Evolutionary conservation across 1,140 invertebrate species (phyloP), one percentile per base, ranked within the genome.

Genomic region (Cyclina sinensis): DNA sequence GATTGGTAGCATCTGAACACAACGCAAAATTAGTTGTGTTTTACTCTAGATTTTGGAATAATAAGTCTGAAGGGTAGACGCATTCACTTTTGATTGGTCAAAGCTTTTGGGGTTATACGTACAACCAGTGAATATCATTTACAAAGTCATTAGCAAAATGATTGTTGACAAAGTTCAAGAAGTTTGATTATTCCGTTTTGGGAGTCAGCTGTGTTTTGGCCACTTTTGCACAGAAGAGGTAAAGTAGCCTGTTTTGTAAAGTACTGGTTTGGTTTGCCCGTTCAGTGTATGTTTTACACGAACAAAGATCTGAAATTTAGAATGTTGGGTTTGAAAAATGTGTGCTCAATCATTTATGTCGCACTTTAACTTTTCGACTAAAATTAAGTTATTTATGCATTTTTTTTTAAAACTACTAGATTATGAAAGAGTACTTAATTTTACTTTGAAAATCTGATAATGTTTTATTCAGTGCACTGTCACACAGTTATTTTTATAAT

Each of bases 121-220:
- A 35, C 86, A 65, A 18, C 86, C 79, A 2, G 21, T 82, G 37
- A 54, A 39, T 43, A 5, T 88, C 4, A 11, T 88, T 12, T 0
- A 24, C 16, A 88, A 32, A 65, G 79, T 88, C 4, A 30, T 88
- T 21, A 78, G 24, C 18, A 57, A 88, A 57, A 88, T 87, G 85
- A n/a, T n/a, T n/a, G n/a, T n/a, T n/a, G n/a, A n/a, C n/a, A n/a
- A n/a, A n/a, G n/a, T n/a, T n/a, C 12, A 73, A 16, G 12, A 39
- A 32, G 78, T 70, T 24, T n/a, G 21, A 43, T 46, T 62, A 43
- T 86, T 18, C 43, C 84, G 12, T 12, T 65, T 11, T 76, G 73
- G 73, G n/a, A 39, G 18, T 76, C 73, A 16, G 73, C 73, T 4
- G 46, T 16, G 39, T 62, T 39, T n/a, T 59, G 54, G 79, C 79